phyloP scores from a whole-genome alignment of 2,888 invertebrate genomes.

The Spialia ferax region DNA sequence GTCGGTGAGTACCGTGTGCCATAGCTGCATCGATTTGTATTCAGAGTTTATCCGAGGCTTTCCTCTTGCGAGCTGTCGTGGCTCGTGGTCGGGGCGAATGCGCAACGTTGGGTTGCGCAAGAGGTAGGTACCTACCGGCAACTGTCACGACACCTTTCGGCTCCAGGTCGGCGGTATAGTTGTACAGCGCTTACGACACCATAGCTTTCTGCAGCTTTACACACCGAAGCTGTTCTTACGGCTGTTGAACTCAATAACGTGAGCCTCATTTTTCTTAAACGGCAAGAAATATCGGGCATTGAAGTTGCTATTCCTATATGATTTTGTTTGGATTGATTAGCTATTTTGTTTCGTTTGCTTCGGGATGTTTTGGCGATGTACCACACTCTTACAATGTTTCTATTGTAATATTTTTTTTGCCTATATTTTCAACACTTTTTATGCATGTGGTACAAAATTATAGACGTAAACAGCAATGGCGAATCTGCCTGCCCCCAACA shows the following conservation, averaged over 20 bases:
- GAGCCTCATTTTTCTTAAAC: no score
- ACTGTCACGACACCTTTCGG: slow-evolving; percentile 77
- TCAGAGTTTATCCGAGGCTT: slow-evolving; percentile 51
- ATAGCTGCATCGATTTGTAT: slow-evolving; percentile 51
- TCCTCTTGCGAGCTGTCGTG: slow-evolving; percentile 55
- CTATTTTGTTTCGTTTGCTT: neutral
- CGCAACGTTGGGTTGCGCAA: slow-evolving; percentile 67
- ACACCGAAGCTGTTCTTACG: slow-evolving; percentile 56
- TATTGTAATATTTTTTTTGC: no score
- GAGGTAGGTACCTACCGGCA: slow-evolving; percentile 56
- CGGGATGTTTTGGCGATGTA: no score
- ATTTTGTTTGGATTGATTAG: no score
- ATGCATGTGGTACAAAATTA: slow-evolving; percentile 5
- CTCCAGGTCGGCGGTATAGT: slow-evolving; percentile 61
- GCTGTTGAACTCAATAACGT: slow-evolving; percentile 45
- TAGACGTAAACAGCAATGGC: slow-evolving; percentile 18
- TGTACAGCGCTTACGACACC: slow-evolving; percentile 60
- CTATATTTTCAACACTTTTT: neutral
- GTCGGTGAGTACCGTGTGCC: no score
- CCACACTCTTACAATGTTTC: no score
- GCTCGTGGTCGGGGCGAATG: slow-evolving; percentile 55
- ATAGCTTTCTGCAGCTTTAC: slow-evolving; percentile 70
- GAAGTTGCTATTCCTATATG: no score
- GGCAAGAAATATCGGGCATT: no score
- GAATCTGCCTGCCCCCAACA: neutral